Evolutionary conservation across 2,888 invertebrate species (phyloP).

Genomic region (Sialis lutaria): DNA sequence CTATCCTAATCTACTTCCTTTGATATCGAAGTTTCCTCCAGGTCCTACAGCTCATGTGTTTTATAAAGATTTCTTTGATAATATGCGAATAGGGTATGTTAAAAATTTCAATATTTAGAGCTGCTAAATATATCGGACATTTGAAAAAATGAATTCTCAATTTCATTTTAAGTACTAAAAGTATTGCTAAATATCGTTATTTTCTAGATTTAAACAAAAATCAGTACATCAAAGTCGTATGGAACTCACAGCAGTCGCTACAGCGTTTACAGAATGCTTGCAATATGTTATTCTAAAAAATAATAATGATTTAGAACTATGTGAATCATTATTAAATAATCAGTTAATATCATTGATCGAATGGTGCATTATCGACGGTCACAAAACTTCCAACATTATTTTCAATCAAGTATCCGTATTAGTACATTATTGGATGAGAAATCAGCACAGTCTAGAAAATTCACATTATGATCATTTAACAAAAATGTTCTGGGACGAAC

Average conservation of each 20-base stretch:
- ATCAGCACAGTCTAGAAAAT: conserved; percentile 18
- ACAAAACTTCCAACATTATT: conserved; percentile 24
- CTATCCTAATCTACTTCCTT: conserved; percentile 56
- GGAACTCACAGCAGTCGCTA: conserved; percentile 48
- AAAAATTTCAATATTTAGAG: neutral
- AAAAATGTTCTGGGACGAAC: conserved; percentile 23
- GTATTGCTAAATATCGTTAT: conserved; percentile 7
- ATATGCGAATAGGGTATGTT: conserved; percentile 45
- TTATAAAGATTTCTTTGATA: conserved; percentile 47
- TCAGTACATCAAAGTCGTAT: conserved; percentile 40
- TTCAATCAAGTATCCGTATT: conserved; percentile 31
- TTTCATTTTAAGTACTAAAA: neutral
- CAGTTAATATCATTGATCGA: conserved; percentile 29
- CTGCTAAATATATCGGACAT: neutral
- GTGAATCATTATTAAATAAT: conserved; percentile 23
- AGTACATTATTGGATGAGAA: conserved; percentile 37
- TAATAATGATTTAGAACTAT: conserved; percentile 24
- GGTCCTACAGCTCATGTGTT: conserved; percentile 33
- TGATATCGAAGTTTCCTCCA: conserved; percentile 50
- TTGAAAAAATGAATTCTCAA: neutral
- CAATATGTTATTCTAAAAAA: conserved; percentile 39
- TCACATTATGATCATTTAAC: conserved; percentile 21
- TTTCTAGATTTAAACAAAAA: conserved; percentile 39
- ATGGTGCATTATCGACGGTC: conserved; percentile 26
- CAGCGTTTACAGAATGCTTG: conserved; percentile 57